A percentile compares a stretch with the other conserved stretches of the same genome.
These are phyloP conservation scores for Sebastes glaucus DNA, from an alignment of 2,797 vertebrate genomes.

Conservation along the genomic window DNA sequence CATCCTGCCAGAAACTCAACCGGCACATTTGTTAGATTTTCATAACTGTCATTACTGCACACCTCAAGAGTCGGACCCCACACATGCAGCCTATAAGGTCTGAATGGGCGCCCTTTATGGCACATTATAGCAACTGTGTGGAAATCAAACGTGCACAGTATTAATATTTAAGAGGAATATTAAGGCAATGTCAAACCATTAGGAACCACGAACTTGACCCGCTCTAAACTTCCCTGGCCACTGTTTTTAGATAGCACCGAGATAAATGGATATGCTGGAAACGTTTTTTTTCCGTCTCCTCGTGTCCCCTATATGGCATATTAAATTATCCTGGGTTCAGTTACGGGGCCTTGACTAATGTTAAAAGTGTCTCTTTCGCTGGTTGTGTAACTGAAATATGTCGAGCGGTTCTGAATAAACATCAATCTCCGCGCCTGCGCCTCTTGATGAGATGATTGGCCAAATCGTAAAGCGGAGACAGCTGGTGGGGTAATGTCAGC, in stretches of 20 bases:
- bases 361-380: slow-evolving; percentile 70
- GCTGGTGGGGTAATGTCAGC: slow-evolving; percentile 81
- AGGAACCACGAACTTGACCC: slow-evolving; percentile 67
- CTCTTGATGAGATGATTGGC: slow-evolving; percentile 77
- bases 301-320: slow-evolving; percentile 57
- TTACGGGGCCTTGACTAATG: slow-evolving; percentile 73
- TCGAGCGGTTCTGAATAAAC: slow-evolving; percentile 82
- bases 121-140: slow-evolving; percentile 70
- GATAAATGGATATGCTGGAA: slow-evolving; percentile 69
- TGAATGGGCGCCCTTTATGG: slow-evolving; percentile 75
- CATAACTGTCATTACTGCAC: slow-evolving; percentile 33
- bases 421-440: slow-evolving; percentile 78
- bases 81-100: slow-evolving; percentile 48
- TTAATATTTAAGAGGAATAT: slow-evolving; percentile 76
- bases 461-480: slow-evolving; percentile 78
- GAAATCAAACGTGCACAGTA: slow-evolving; percentile 69
- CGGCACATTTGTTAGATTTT: slow-evolving; percentile 42
- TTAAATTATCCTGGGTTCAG: slow-evolving; percentile 75
- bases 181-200: slow-evolving; percentile 70
- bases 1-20: slow-evolving; percentile 43
- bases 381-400: slow-evolving; percentile 83
- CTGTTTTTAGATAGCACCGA: slow-evolving; percentile 64
- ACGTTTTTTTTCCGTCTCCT: slow-evolving; percentile 29
- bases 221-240: slow-evolving; percentile 72
- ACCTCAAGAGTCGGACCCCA: slow-evolving; percentile 50